These are phyloP conservation scores for Gephyroberyx darwinii DNA, from an alignment of 2,797 vertebrate genomes.

Conservation along the genomic window DNA sequence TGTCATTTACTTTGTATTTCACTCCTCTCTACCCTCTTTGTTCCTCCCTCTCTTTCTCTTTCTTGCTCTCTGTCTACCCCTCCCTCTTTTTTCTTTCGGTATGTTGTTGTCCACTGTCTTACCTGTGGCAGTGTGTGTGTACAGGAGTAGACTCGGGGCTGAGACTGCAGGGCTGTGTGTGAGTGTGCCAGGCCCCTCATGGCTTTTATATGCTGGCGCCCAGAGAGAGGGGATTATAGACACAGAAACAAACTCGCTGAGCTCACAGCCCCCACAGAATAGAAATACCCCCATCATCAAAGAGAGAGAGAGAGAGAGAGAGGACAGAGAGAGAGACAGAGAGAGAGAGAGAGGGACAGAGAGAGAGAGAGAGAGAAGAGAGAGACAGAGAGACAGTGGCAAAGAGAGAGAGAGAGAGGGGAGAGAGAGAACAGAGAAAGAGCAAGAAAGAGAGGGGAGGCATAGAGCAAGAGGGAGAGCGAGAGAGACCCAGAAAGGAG, in stretches of 20 bases:
- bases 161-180: constrained; percentile 72
- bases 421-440: not conserved
- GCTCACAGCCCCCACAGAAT: constrained; percentile 82
- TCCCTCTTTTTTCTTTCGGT: constrained; percentile 23
- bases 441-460: not conserved
- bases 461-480: not conserved
- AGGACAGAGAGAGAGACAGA: constrained; percentile 33
- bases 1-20: not conserved
- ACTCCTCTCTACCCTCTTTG: not conserved
- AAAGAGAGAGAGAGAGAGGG: not conserved
- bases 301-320: constrained; percentile 62
- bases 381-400: not conserved
- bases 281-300: constrained; percentile 86
- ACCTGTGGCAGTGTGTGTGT: constrained; percentile 79
- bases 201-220: constrained; percentile 80
- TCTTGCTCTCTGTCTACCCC: not conserved
- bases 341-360: constrained; percentile 11
- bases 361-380: constrained; percentile 17
- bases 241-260: constrained; percentile 84
- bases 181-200: constrained; percentile 48
- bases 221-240: constrained; percentile 76
- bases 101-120: constrained; percentile 73
- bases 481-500: not conserved
- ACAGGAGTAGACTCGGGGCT: constrained; percentile 71
- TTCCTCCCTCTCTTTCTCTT: constrained; percentile 1